Conservation (phyloP, 2,888 invertebrate genomes). For the Drosophila limbata region DNA sequence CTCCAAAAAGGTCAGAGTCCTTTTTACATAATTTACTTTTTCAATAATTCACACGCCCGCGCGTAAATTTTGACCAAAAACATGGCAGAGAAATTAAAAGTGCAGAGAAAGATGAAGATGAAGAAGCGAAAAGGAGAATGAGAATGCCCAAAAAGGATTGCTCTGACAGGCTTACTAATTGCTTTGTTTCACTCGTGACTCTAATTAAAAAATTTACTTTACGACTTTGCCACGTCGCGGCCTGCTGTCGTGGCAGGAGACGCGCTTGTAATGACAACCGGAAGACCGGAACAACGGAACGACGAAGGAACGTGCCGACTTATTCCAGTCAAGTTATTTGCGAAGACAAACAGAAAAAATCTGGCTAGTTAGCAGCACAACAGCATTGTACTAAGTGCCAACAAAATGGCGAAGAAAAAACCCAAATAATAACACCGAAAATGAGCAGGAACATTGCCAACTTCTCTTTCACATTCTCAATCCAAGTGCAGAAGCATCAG, state of each 20-base stretch:
- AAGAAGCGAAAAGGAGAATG: conserved; percentile 4
- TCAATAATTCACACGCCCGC: conserved; percentile 73
- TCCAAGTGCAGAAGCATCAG: conserved; percentile 7
- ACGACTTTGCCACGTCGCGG: conserved; percentile 59
- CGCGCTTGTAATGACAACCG: conserved; percentile 46
- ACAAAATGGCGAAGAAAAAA: conserved; percentile 46
- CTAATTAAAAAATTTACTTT: conserved; percentile 80
- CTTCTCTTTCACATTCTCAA: background rate
- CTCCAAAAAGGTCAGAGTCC: conserved; percentile 15
- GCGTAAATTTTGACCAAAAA: conserved; percentile 70
- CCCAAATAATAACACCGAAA: conserved; percentile 46
- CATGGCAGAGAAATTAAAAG: conserved; percentile 67
- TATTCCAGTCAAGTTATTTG: conserved; percentile 30
- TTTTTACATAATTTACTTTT: conserved; percentile 73
- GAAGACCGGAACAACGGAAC: conserved; percentile 15
- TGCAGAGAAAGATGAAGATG: conserved; percentile 1
- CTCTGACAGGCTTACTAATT: conserved; percentile 77
- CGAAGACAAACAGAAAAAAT: conserved; percentile 21
- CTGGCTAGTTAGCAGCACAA: conserved; percentile 29
- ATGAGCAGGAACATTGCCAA: conserved; percentile 38
- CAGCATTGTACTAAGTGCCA: conserved; percentile 29
- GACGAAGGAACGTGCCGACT: conserved; percentile 23
- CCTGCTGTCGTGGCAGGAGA: conserved; percentile 8
- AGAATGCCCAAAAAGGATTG: conserved; percentile 65
- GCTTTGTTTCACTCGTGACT: conserved; percentile 80